phyloP scores from a whole-genome alignment of 2,888 invertebrate genomes.

The Copidosoma aretas region DNA sequence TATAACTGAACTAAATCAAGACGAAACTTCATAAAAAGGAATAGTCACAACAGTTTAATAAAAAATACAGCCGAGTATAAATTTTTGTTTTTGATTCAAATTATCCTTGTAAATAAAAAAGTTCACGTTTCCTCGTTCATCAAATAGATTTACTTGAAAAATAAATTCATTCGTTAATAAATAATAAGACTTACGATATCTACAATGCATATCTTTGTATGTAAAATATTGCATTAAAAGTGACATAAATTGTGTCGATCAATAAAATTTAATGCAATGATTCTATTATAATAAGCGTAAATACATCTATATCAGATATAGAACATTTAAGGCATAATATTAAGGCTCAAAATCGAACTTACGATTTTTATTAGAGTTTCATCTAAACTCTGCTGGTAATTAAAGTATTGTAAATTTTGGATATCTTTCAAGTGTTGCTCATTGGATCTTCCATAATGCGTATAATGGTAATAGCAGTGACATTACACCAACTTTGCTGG shows the following conservation, averaged over 20 bases:
- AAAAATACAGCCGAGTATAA: slow-evolving; percentile 19
- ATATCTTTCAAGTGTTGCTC: neutral
- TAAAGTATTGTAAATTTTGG: too few relatives aligned
- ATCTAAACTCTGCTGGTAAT: too few relatives aligned
- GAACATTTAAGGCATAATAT: too few relatives aligned
- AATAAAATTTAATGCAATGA: too few relatives aligned
- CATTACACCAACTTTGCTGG: slow-evolving; percentile 33
- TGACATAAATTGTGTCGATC: too few relatives aligned
- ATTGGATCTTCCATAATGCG: slow-evolving; percentile 25
- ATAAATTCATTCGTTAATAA: slow-evolving; percentile 5
- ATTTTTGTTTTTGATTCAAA: slow-evolving; percentile 16
- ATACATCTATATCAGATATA: too few relatives aligned
- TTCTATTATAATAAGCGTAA: too few relatives aligned
- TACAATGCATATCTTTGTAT: slow-evolving; percentile 7
- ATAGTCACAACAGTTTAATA: slow-evolving; percentile 25
- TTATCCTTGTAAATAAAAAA: neutral
- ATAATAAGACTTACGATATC: slow-evolving; percentile 14
- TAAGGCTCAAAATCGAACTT: too few relatives aligned
- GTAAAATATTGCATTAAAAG: slow-evolving; percentile 11
- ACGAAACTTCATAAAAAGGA: slow-evolving; percentile 14
- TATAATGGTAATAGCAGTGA: slow-evolving; percentile 28
- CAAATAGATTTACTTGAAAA: slow-evolving; percentile 1
- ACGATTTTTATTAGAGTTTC: too few relatives aligned
- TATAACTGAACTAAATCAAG: slow-evolving; percentile 5
- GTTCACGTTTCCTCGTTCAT: neutral